Evolutionary conservation across 2,888 invertebrate genomes (phyloP).

Genomic region (Busseola fusca): DNA sequence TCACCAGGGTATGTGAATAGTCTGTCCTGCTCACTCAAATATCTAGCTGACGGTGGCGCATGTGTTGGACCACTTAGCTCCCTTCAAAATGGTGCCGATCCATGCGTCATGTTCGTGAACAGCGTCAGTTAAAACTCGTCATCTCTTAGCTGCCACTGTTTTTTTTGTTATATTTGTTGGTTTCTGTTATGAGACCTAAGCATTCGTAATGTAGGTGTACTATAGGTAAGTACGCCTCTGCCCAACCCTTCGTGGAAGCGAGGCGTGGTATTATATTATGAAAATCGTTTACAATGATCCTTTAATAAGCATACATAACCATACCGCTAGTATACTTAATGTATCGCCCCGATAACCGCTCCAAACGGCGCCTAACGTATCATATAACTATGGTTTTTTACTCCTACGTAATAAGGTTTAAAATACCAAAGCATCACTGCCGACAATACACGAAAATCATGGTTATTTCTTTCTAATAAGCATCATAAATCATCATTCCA

Average conservation of each 20-base stretch:
- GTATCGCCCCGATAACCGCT: too few relatives aligned
- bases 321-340: not conserved
- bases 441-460: slow-evolving; percentile 13
- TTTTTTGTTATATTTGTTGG: too few relatives aligned
- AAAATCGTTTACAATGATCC: not conserved
- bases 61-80: too few relatives aligned
- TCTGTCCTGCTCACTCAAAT: too few relatives aligned
- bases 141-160: too few relatives aligned
- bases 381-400: not conserved
- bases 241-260: not conserved
- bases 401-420: not conserved
- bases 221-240: not conserved
- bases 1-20: too few relatives aligned
- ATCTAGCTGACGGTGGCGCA: too few relatives aligned
- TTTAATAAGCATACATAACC: slow-evolving; percentile 10
- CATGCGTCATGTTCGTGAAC: too few relatives aligned
- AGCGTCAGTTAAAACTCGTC: too few relatives aligned
- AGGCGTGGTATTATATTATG: not conserved
- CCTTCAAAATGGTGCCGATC: too few relatives aligned
- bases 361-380: too few relatives aligned
- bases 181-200: not conserved
- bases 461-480: slow-evolving; percentile 43
- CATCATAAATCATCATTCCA: slow-evolving; percentile 34
- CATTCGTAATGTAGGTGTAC: too few relatives aligned
- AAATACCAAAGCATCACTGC: not conserved